These are phyloP conservation scores for Acestrorhynchus altus DNA, from an alignment of 2,797 vertebrate species.

Conservation along the genomic window DNA sequence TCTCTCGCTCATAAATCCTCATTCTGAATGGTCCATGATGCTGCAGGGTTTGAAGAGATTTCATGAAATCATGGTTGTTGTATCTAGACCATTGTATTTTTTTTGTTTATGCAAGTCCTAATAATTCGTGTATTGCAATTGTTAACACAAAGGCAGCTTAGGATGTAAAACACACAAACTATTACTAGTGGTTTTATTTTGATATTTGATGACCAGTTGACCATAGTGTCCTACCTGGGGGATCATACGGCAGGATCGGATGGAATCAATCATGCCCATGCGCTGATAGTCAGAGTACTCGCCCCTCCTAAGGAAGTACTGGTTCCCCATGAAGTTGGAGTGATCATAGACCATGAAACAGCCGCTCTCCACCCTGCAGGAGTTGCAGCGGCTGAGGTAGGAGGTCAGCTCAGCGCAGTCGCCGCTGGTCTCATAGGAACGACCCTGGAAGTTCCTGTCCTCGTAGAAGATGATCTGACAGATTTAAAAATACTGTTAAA, in stretches of 20 bases:
- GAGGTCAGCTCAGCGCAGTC: conserved; percentile 72
- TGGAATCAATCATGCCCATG: conserved; percentile 67
- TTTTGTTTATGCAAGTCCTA: no score
- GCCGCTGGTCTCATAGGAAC: conserved; percentile 70
- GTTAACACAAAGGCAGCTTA: neutral
- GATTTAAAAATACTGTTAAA: no score
- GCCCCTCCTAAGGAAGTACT: conserved; percentile 73
- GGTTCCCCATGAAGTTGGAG: conserved; percentile 73
- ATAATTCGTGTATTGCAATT: no score
- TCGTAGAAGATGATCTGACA: conserved; percentile 73
- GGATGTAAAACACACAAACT: no score
- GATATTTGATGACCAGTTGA: neutral
- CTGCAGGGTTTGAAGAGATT: conserved; percentile 32
- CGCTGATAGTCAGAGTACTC: conserved; percentile 74
- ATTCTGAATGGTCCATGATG: conserved; percentile 66
- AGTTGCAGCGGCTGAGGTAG: conserved; percentile 74
- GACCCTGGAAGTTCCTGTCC: conserved; percentile 77
- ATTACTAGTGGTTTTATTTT: neutral
- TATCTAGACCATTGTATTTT: no score
- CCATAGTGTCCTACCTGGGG: conserved; percentile 36
- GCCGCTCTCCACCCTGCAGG: conserved; percentile 72
- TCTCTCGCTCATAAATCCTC: conserved; percentile 65
- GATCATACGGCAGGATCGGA: conserved; percentile 70
- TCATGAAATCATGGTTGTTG: no score
- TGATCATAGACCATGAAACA: conserved; percentile 75